Conservation (phyloP, 2,888 invertebrate genomes). For the Flexamia atlantica region DNA sequence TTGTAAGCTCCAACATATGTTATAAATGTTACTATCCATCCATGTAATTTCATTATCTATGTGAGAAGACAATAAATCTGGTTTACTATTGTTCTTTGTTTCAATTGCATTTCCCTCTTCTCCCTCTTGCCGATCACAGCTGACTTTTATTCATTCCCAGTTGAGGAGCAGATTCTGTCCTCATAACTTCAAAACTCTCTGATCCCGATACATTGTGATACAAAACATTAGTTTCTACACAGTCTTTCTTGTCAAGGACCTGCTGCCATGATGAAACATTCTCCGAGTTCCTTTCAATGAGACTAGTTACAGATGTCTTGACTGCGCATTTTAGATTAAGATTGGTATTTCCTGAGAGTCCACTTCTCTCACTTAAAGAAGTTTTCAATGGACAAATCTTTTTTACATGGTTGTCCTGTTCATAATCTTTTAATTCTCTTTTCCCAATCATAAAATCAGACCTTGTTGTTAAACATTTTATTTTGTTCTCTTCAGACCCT, state of each 20-base stretch:
- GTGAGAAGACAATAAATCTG: slow-evolving; percentile 56
- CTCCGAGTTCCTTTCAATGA: slow-evolving; percentile 22
- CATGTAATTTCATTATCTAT: slow-evolving; percentile 53
- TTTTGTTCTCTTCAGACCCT: slow-evolving; percentile 1
- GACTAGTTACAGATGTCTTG: slow-evolving; percentile 38
- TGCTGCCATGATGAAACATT: slow-evolving; percentile 1
- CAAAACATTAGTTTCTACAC: background rate
- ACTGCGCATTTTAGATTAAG: slow-evolving; percentile 6
- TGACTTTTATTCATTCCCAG: background rate
- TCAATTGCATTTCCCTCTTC: background rate
- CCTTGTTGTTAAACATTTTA: slow-evolving; percentile 22
- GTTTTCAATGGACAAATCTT: background rate
- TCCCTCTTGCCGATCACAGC: background rate
- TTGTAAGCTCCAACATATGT: slow-evolving; percentile 55
- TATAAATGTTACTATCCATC: slow-evolving; percentile 56
- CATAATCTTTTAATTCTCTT: background rate
- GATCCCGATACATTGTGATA: background rate
- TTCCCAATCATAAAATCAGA: background rate
- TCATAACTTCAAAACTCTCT: slow-evolving; percentile 20
- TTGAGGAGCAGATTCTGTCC: slow-evolving; percentile 34
- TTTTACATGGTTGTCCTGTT: background rate
- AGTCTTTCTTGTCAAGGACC: background rate
- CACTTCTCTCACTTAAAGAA: slow-evolving; percentile 18
- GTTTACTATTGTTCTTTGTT: slow-evolving; percentile 46
- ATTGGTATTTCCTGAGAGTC: background rate